Evolutionary conservation across 2,797 vertebrate genomes (phyloP).

Genomic region (Enteromius argenteus): DNA sequence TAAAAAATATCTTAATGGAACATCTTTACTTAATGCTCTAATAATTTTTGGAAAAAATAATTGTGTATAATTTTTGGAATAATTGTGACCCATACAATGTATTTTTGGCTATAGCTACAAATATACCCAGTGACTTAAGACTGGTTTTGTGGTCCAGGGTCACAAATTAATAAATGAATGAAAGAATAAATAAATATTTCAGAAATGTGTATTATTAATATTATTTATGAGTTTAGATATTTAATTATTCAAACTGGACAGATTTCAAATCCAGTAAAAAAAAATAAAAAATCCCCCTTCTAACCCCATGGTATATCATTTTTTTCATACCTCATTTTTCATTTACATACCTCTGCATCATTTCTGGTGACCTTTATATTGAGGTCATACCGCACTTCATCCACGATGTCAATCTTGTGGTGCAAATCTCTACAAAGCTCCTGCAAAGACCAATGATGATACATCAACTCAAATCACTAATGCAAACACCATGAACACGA

Average conservation of each 20-base stretch:
- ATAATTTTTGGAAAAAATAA: too few species aligned
- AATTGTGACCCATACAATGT: too few species aligned
- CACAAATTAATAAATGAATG: background rate
- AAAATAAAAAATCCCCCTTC: background rate
- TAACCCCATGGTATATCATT: background rate
- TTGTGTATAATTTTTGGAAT: too few species aligned
- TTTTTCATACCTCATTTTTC: background rate
- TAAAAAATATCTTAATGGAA: too few species aligned
- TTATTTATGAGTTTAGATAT: background rate
- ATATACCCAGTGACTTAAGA: too few species aligned
- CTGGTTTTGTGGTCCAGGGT: too few species aligned
- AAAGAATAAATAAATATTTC: background rate
- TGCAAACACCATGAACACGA: slow-evolving; percentile 2
- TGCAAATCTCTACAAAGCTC: slow-evolving; percentile 75
- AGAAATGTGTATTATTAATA: background rate
- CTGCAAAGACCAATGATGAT: slow-evolving; percentile 57
- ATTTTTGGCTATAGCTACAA: too few species aligned
- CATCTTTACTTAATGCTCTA: too few species aligned
- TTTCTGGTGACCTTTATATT: slow-evolving; percentile 74
- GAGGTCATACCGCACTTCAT: slow-evolving; percentile 73
- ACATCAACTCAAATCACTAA: slow-evolving; percentile 59
- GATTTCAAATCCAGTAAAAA: background rate
- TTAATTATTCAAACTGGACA: background rate
- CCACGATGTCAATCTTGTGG: slow-evolving; percentile 71
- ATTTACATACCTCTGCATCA: slow-evolving; percentile 66